Base-by-base conservation (phyloP, 2,113 vertebrate species). In the Cathartes aura region DNA sequence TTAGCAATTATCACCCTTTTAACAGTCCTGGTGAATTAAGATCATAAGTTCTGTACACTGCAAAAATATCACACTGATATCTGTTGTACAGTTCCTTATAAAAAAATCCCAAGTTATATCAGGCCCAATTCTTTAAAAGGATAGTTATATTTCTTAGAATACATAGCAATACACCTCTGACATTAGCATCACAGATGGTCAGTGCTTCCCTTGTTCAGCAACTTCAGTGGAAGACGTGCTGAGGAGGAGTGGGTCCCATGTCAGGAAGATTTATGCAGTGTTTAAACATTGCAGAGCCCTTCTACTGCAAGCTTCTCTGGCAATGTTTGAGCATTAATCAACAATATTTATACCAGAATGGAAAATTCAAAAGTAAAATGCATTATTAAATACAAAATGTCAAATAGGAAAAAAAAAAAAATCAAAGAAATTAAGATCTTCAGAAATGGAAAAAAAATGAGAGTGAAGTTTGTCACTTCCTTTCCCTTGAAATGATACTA, bases 301-400 rank as follows among this genome's bases (percentile, higher is more conserved):
- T 68, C 75, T 63, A 87, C 32, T 91, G 76, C 52, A 91, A 75
- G 52, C 29, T 66, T 74, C 10, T 62, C 79, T 83, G 71, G 79
- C 26, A 83, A 32, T 55, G 23, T 83, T 90, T 93, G 79, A 92
- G 63, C 38, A 87, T 90, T 89, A 86, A 93, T 95, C 32, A 80
- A 80, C 34, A 45, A 22, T 47, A 74, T 63, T 87, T 89, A 67
- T 72, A 91, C 5, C 60, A 79, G 68, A 87, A 92, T 29, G 36
- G 26, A 90, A 96, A 94, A 90, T 42, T 86, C 38, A 73, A 26
- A 94, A 55, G 26, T 63, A 76, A 93, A 88, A 96, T 53, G n/a
- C 21, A 32, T 60, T 86, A 48, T 62, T 74, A 86, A 88, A 88
- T 50, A 32, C 12, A 76, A 85, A 90, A 82, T 16, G 42, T 64